Conservation (phyloP, 2,888 invertebrate species). For the Miltochrista miniata region DNA sequence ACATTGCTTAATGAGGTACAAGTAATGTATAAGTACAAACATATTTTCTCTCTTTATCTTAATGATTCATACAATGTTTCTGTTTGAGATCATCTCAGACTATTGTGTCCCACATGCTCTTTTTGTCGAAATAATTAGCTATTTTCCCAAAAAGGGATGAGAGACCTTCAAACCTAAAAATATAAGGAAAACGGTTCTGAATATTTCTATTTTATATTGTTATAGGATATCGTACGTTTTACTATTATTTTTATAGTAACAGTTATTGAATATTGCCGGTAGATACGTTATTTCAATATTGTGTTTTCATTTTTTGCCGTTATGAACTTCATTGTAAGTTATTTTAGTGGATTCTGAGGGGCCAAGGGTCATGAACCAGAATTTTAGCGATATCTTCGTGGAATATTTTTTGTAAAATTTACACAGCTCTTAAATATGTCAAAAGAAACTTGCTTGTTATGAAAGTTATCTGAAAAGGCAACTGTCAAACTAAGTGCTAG, state of each 20-base stretch:
- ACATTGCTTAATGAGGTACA: slow-evolving; percentile 20
- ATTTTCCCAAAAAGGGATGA: background rate
- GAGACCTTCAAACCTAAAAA: background rate
- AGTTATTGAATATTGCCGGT: background rate
- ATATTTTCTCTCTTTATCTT: slow-evolving; percentile 23
- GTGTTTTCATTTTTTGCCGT: background rate
- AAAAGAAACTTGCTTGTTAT: no score
- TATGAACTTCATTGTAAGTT: no score
- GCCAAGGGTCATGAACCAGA: no score
- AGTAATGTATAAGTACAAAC: slow-evolving; percentile 13
- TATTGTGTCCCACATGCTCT: background rate
- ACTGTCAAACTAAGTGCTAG: no score
- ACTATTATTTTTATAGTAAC: background rate
- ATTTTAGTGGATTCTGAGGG: no score
- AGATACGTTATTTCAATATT: background rate
- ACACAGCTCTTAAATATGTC: no score
- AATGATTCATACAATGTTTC: slow-evolving; percentile 21
- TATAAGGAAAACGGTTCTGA: background rate
- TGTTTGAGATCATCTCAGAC: slow-evolving; percentile 2
- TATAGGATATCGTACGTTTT: background rate
- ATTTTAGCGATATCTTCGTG: no score
- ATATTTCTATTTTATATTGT: background rate
- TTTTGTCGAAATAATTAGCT: slow-evolving; percentile 2
- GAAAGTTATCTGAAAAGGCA: no score
- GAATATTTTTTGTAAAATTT: no score